Evolutionary conservation across 2,888 invertebrate genomes (phyloP), one percentile per base, ranked within the genome.

Genomic region (Catocala fraxini): DNA sequence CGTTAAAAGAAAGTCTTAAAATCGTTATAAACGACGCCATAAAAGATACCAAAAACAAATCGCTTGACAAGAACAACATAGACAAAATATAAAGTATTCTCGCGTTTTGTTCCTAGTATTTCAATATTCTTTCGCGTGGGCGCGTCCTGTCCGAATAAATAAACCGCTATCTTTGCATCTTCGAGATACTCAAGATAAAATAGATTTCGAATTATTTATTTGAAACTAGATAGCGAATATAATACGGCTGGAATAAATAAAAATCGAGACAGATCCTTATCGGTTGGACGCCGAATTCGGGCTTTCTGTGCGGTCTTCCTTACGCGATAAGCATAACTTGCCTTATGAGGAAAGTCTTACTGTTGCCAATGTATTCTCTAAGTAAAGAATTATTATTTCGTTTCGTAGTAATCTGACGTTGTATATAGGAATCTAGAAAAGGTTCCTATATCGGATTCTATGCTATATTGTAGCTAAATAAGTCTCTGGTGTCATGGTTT

Each of bases 201-300:
- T 84, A 87, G 86, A 87, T 87, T 65, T 78, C 72, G 76, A 80
- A 80, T 86, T 85, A 87, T 86, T 87, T 86, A 88, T 86, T 83
- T 79, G 75, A 70, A 76, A 79, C 82, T 87, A 87, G 84, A 85
- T 86, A 81, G 83, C 80, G 80, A 84, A 87, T 84, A 86, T 84
- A 81, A 83, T 83, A 80, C 81, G 73, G 68, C 62, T 68, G 57
- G 75, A 83, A 86, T 89, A 89, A 89, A 89, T 89, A 88, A 89
- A 89, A 89, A 85, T 81, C 75, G 81, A 86, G 86, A 87, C 82
- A 78, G 86, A 86, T 87, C 65, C 58, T 75, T 86, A 87, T 87
- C 86, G 45, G 51, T 54, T 41, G 75, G 75, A 84, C 74, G 73
- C 82, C 83, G 80, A 87, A 87, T 86, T 85, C 84, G 84, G 83